Percentiles rank a stretch among this genome's conserved stretches.
phyloP scores from a whole-genome alignment of 2,797 vertebrate genomes.

The Tragelaphus oryx region DNA sequence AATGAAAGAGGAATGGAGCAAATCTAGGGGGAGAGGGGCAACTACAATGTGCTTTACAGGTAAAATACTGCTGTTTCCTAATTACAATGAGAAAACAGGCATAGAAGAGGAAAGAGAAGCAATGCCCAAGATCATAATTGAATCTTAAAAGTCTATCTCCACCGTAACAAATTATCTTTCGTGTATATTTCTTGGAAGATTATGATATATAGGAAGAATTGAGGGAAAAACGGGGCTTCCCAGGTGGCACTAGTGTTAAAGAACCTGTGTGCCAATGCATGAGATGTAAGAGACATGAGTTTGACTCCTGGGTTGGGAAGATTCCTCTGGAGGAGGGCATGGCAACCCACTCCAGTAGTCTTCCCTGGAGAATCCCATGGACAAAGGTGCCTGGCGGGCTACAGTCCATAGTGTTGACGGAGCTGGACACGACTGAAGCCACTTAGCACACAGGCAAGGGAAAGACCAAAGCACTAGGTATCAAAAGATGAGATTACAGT shows the following conservation, averaged over 20 bases:
- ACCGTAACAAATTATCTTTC: not conserved
- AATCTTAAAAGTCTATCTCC: not conserved
- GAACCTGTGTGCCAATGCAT: not conserved
- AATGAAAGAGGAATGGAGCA: not conserved
- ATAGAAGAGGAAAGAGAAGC: not conserved
- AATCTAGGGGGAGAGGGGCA: not conserved
- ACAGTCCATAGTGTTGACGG: rapidly evolving
- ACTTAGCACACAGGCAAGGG: not conserved
- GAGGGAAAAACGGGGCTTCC: not conserved
- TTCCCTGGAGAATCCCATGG: not conserved
- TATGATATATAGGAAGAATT: not conserved
- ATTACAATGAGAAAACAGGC: not conserved
- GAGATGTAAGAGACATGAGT: not conserved
- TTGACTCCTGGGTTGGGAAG: not conserved
- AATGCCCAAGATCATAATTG: not conserved
- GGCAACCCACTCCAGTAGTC: not conserved
- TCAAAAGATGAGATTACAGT: not conserved
- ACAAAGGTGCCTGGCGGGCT: not conserved
- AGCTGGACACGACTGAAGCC: not conserved
- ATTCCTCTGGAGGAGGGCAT: not conserved
- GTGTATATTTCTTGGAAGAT: not conserved
- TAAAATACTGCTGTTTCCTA: not conserved
- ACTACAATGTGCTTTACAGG: not conserved
- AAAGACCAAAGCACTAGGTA: not conserved
- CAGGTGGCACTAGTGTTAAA: not conserved